Evolutionary conservation across 2,113 vertebrate genomes (phyloP), one percentile per base, ranked within the genome.

Genomic region (Thunnus maccoyii): DNA sequence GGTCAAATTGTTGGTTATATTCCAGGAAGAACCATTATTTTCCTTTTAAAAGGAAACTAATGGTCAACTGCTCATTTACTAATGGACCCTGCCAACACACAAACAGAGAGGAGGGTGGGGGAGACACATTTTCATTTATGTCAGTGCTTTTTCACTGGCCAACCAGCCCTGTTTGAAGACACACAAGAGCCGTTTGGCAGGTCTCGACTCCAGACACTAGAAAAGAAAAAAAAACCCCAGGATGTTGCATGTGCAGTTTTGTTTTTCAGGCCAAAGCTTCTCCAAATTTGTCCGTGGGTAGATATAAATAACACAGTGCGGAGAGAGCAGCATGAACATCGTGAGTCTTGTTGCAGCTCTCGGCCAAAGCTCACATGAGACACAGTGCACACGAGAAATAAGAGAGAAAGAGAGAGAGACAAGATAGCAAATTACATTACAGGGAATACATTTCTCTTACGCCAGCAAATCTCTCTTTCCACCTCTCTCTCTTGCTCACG

Each of bases 11-110:
- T 71, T 82, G 67, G 69, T 20, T 20, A 17, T 58, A 52, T 83
- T 89, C 77, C 68, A 78, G 80, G 32, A 72, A 73, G 56, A 83
- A 57, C 30, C 62, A 83, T 91, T 81, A 78, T 83, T 85, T 86
- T 76, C 83, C 70, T 75, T 83, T 84, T 70, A 36, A 84, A 48
- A 69, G 75, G 75, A 82, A 78, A 82, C 63, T 85, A 77, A 86
- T 72, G 73, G 72, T 69, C 81, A 75, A 57, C 54, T 65, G 67
- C 73, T 68, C 71, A 76, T 83, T 83, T 54, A 76, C 82, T 90
- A 87, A 88, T 90, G 80, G 83, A 84, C 48, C 11, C 64, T 73
- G 58, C 74, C 25, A 66, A 56, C 47, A 52, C 52, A 75, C 47
- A 75, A 30, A 65, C 17, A 32, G 14, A 64, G 11, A 51, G 30